Base-by-base conservation (phyloP, 2,888 invertebrate genomes). In the Cosmorhoe ocellata region DNA sequence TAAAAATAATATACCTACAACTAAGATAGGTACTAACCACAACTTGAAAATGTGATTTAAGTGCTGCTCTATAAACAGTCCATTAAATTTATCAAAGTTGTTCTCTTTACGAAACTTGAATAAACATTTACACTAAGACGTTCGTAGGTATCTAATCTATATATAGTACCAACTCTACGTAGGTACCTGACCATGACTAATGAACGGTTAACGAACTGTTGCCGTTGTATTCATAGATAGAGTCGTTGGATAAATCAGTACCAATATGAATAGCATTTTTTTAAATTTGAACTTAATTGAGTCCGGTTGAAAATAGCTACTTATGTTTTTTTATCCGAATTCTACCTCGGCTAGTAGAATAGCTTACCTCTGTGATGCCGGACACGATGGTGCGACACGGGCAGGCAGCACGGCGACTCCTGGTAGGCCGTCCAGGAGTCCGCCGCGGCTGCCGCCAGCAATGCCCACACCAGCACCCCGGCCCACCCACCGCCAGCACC, bases 341-440 rank as follows among this genome's bases (percentile, higher is more conserved):
- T 18, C 18, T 18, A 4, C 2, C 3, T 18, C 18, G 44, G 24
- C 31, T 36, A 42, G n/a, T 50, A 28, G 7, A 42, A 26, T 73
- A 70, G 76, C 84, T 81, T 69, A 89, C 93, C 93, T 92, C 93
- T 90, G 63, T 93, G 93, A 75, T 93, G 93, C 56, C 93, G 79
- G 56, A 93, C 91, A 51, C 92, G 92, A 62, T 90, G 90, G 71
- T 93, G 92, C 51, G 91, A 82, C 48, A 85, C 87, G 32, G 92
- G 91, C 48, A 92, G 86, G 79, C 93, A 93, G 75, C 93, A 93
- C 34, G 93, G 93, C 75, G 92, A 92, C 82, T 93, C 93, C 85
- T 92, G 92, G 76, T 91, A 93, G 66, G 92, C 91, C 34, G 92
- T 92, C 93, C 93, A 93, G 67, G 92, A 93, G 83, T 92, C 93